Evolutionary conservation across 2,888 invertebrate species (phyloP).

Genomic region (Orchestes rusci): DNA sequence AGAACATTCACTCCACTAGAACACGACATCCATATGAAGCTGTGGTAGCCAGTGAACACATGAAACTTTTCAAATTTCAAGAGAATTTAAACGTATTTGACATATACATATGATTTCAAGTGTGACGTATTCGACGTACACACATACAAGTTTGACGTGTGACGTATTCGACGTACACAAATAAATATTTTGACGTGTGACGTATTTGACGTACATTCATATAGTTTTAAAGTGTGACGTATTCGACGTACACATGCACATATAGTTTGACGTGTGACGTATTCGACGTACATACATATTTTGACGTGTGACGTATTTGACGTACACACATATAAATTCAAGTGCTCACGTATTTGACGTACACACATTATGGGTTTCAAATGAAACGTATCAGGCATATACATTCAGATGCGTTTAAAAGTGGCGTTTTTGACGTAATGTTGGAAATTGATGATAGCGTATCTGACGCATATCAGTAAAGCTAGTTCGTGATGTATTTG

Average conservation of each 20-base stretch:
- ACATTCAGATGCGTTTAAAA: background rate
- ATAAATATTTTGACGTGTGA: background rate
- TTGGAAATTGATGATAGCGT: background rate
- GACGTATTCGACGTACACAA: constrained; percentile 5
- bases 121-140: constrained; percentile 5
- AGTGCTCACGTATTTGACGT: constrained; percentile 1
- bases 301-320: constrained; percentile 2
- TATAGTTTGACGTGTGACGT: background rate
- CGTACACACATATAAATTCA: background rate
- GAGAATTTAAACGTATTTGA: background rate
- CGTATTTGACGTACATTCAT: background rate
- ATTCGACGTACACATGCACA: constrained; percentile 1
- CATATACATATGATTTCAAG: background rate
- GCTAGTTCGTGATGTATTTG: background rate
- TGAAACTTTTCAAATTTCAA: constrained; percentile 6
- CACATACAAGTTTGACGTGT: background rate
- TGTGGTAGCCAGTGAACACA: constrained; percentile 6
- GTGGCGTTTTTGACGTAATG: background rate
- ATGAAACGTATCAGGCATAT: background rate
- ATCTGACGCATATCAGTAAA: background rate
- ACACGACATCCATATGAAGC: constrained; percentile 2
- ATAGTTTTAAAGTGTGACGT: constrained; percentile 1
- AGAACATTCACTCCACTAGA: background rate
- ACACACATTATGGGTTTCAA: background rate
- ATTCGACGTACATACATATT: background rate